These are phyloP conservation scores for Macrotrachela quadricornifera DNA, from an alignment of 1,140 invertebrate species.

Conservation along the genomic window DNA sequence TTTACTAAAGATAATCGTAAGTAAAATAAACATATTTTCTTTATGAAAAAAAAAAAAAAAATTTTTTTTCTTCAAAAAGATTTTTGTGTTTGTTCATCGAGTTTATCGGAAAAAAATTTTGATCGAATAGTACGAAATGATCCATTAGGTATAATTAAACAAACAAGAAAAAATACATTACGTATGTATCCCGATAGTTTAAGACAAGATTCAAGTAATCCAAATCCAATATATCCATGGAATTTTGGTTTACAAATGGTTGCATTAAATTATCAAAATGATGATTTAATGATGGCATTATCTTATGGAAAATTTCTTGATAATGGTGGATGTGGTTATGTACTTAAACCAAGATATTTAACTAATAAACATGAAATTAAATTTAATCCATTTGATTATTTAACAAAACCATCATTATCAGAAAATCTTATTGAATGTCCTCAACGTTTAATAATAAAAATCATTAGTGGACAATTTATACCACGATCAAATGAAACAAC, in stretches of 20 bases:
- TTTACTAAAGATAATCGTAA: too few species aligned
- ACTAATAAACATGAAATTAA: not conserved
- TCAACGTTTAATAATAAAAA: not conserved
- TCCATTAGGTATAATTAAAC: not conserved
- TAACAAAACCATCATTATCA: not conserved
- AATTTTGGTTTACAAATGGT: conserved; percentile 9
- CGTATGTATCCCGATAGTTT: conserved; percentile 5
- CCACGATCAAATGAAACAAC: not conserved
- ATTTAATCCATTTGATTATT: not conserved
- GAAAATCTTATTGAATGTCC: not conserved
- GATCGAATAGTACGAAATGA: too few species aligned
- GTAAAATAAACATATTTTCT: not conserved
- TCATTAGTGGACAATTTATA: conserved; percentile 5
- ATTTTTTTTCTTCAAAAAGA: too few species aligned
- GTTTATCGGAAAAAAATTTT: too few species aligned
- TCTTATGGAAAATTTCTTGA: conserved; percentile 22
- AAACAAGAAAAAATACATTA: conserved; percentile 1
- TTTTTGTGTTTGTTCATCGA: not conserved
- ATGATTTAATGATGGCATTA: conserved; percentile 16
- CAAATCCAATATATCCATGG: conserved; percentile 5
- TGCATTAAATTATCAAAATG: conserved; percentile 13
- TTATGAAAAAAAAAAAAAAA: too few species aligned
- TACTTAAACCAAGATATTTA: conserved; percentile 24
- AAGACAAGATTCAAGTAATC: conserved; percentile 2
- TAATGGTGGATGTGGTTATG: conserved; percentile 26